Conservation (phyloP, 2,888 invertebrate species). For the Atethmia centrago region DNA sequence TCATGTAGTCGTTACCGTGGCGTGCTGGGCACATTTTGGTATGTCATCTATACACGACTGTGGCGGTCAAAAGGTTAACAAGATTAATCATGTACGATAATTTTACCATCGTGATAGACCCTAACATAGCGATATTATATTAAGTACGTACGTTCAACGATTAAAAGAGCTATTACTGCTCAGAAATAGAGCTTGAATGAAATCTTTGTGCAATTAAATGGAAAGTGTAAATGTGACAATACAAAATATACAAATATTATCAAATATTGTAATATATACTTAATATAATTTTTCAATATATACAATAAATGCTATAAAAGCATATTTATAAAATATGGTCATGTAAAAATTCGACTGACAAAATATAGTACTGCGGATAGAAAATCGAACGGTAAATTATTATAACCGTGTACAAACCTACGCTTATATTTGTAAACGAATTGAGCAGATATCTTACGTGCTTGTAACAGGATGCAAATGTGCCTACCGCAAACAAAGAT, state of each 20-base stretch:
- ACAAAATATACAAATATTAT: slow-evolving; percentile 51
- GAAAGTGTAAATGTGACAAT: slow-evolving; percentile 46
- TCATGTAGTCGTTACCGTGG: no score
- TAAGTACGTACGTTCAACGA: slow-evolving; percentile 27
- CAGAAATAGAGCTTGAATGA: slow-evolving; percentile 33
- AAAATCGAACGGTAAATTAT: slow-evolving; percentile 35
- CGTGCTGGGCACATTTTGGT: no score
- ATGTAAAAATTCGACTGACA: slow-evolving; percentile 21
- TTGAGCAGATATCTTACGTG: slow-evolving; percentile 27
- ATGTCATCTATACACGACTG: no score
- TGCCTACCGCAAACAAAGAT: slow-evolving; percentile 32
- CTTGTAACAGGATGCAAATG: slow-evolving; percentile 28
- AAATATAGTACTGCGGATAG: slow-evolving; percentile 6
- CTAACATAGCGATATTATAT: slow-evolving; percentile 18
- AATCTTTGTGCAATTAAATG: slow-evolving; percentile 39
- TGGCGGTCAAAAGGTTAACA: no score
- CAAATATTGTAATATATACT: slow-evolving; percentile 31
- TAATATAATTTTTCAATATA: slow-evolving; percentile 27
- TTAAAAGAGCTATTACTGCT: slow-evolving; percentile 24
- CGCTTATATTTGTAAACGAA: slow-evolving; percentile 10
- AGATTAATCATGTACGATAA: slow-evolving; percentile 16
- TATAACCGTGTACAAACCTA: slow-evolving; percentile 1
- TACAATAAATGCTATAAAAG: slow-evolving; percentile 37
- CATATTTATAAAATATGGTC: slow-evolving; percentile 31
- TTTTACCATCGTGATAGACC: not conserved